These are phyloP conservation scores for Elymnias hypermnestra DNA, from an alignment of 1,140 invertebrate species.

Conservation along the genomic window DNA sequence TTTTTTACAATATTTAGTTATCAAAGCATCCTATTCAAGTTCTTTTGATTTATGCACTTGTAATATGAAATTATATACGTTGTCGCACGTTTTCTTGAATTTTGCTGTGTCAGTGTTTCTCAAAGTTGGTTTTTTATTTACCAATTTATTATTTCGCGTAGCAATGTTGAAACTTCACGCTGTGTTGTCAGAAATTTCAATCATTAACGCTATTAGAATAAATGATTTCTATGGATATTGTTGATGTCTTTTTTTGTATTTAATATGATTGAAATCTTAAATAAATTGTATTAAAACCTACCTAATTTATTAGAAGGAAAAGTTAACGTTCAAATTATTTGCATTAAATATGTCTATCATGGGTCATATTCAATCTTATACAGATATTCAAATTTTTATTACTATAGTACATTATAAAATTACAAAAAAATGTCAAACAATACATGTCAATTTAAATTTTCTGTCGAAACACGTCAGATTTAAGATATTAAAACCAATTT, in stretches of 20 bases:
- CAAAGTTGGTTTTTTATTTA: slow-evolving; percentile 57
- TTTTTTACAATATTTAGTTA: too few relatives aligned
- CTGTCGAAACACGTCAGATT: too few relatives aligned
- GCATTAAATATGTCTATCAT: too few relatives aligned
- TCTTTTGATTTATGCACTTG: neutral
- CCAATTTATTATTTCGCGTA: slow-evolving; percentile 24
- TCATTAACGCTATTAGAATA: slow-evolving; percentile 9
- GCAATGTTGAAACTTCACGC: slow-evolving; percentile 69
- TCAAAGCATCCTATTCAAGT: too few relatives aligned
- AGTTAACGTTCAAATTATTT: neutral
- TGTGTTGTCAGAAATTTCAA: slow-evolving; percentile 55
- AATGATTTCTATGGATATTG: neutral
- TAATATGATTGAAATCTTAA: neutral
- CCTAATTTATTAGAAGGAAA: neutral
- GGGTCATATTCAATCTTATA: too few relatives aligned
- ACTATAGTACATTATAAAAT: too few relatives aligned
- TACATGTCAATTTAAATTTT: too few relatives aligned
- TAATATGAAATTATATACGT: neutral
- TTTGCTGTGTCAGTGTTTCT: slow-evolving; percentile 54
- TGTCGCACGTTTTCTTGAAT: too few relatives aligned
- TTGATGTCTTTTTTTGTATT: slow-evolving; percentile 13
- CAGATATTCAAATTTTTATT: too few relatives aligned
- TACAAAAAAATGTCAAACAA: too few relatives aligned
- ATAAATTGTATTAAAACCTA: too few relatives aligned
- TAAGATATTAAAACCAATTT: too few relatives aligned